Base-by-base conservation (phyloP, 2,113 vertebrate genomes). In the Ivindomyrus marchei region DNA sequence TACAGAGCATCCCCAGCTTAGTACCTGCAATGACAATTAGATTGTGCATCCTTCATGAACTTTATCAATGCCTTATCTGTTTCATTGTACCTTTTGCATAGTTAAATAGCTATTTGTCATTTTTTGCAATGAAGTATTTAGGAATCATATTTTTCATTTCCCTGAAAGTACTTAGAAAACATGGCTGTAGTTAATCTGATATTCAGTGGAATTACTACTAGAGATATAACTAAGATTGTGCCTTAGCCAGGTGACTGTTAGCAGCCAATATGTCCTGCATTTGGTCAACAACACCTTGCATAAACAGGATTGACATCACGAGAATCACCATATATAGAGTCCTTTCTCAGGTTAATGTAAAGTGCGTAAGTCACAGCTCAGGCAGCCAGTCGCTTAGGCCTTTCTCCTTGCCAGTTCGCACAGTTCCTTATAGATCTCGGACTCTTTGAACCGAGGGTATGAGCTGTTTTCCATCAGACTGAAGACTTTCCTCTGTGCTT, bases 401-500 rank as follows among this genome's bases (percentile, higher is more conserved):
- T 46, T 53, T 87, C 31, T 36, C 39, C 6, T 80, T 31, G 90
- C 85, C 19, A 89, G 47, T 52, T 85, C 3, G 52, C 90, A 89
- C 58, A 97, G 94, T 74, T 95, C 95, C 92, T 95, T 93, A 91
- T 96, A 97, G 45, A 94, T 91, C 90, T 96, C 94, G 0, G 97
- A 98, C 36, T 95, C 92, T 31, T 96, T 93, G 88, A 97, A 96
- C 36, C 93, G 66, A 58, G 95, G 94, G 21, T 97, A 97, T 15
- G 94, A 95, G 92, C 94, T 95, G 80, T 96, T 96, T 92, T 97
- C 95, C 96, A 96, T 96, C 24, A 97, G 93, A 91, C 87, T 92
- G 70, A 95, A 97, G 56, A 97, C 95, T 87, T 95, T 96, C 91
- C 90, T 95, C 88, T 97, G 96, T 84, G 96, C 96, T 90, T 93